These are phyloP conservation scores for Ellobium chinense DNA, from an alignment of 2,888 invertebrate species.

Conservation along the genomic window DNA sequence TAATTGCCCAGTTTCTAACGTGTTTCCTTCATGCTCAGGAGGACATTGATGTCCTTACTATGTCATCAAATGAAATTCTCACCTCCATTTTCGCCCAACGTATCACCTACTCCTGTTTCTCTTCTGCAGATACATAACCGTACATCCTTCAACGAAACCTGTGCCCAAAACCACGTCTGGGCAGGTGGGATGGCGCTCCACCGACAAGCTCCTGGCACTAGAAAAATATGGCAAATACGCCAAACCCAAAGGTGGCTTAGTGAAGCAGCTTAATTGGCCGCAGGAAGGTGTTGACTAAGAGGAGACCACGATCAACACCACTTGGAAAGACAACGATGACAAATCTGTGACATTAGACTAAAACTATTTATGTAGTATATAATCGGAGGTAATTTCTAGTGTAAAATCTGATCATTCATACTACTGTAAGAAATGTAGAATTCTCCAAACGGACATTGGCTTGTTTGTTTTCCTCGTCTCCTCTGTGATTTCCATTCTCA, in stretches of 20 bases:
- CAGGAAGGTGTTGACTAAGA: slow-evolving; percentile 72
- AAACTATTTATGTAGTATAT: too few relatives aligned
- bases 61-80: not conserved
- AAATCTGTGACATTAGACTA: not conserved
- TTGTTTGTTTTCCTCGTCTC: too few relatives aligned
- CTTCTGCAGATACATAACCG: slow-evolving; percentile 49
- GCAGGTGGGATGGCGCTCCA: slow-evolving; percentile 76
- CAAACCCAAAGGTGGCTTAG: slow-evolving; percentile 73
- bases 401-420: too few relatives aligned
- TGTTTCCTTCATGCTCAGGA: too few relatives aligned
- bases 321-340: too few relatives aligned
- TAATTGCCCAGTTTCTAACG: too few relatives aligned
- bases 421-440: too few relatives aligned
- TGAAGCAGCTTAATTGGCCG: slow-evolving; percentile 77
- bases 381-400: too few relatives aligned
- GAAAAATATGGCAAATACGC: slow-evolving; percentile 77
- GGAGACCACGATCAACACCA: not conserved
- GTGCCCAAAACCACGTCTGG: slow-evolving; percentile 74
- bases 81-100: not conserved
- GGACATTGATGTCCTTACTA: not conserved
- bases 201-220: slow-evolving; percentile 62
- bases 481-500: too few relatives aligned
- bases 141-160: slow-evolving; percentile 74
- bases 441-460: too few relatives aligned
- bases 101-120: not conserved